Percentiles rank a stretch among this genome's conserved stretches.
These are phyloP conservation scores for Lagopus muta DNA, from an alignment of 2,113 vertebrate genomes.

Conservation along the genomic window DNA sequence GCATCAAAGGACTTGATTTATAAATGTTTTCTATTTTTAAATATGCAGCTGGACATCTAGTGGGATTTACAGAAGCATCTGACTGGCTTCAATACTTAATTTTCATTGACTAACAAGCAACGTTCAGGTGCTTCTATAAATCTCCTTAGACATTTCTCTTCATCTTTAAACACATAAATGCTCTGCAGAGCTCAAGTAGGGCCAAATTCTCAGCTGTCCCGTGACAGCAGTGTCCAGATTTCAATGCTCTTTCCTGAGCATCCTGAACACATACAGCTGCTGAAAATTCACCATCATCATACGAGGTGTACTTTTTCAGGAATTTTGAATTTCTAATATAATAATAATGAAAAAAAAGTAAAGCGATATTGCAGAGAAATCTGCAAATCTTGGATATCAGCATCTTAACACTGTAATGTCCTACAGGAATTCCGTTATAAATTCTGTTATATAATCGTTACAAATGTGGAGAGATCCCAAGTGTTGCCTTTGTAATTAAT, in stretches of 20 bases:
- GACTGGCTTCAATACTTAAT: neutral
- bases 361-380: neutral
- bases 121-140: neutral
- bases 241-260: neutral
- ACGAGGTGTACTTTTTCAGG: neutral
- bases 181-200: neutral
- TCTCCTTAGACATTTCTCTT: neutral
- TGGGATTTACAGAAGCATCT: slow-evolving; percentile 2
- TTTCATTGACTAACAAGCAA: neutral
- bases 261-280: neutral
- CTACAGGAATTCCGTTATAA: neutral
- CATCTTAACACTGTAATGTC: neutral
- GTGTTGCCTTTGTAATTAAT: neutral
- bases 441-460: neutral
- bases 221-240: neutral
- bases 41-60: neutral
- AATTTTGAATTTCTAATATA: neutral
- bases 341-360: neutral
- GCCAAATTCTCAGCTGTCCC: neutral
- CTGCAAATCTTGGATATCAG: neutral
- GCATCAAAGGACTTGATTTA: slow-evolving; percentile 24
- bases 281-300: neutral
- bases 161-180: neutral
- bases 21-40: slow-evolving; percentile 26
- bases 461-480: neutral